Conservation (phyloP, 2,113 vertebrate species). For the Lanius ludovicianus region DNA sequence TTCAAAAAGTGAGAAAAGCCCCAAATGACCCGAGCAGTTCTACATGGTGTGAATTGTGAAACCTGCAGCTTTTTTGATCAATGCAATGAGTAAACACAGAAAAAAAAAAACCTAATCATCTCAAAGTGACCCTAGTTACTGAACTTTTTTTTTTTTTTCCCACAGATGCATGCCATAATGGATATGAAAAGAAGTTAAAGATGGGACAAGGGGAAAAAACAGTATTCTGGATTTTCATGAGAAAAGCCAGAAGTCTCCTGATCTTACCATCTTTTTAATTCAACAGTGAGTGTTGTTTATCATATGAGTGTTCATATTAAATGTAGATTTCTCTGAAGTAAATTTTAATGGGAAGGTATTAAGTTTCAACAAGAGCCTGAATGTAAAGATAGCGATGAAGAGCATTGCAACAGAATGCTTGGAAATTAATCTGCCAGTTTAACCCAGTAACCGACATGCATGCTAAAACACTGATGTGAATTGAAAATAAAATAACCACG, state of each 20-base stretch:
- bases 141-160: background rate
- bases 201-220: background rate
- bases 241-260: background rate
- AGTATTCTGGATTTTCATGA: background rate
- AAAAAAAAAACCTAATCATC: background rate
- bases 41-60: background rate
- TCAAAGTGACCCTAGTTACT: background rate
- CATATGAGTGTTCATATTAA: conserved; percentile 4
- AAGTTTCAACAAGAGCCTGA: conserved; percentile 46
- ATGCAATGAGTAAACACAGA: background rate
- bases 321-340: conserved; percentile 18
- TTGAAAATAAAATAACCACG: conserved; percentile 84
- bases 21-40: background rate
- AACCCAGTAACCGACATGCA: conserved; percentile 75
- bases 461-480: conserved; percentile 80
- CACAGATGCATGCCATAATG: background rate
- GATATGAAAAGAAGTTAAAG: background rate
- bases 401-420: conserved; percentile 63
- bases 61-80: background rate
- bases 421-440: conserved; percentile 80
- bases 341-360: conserved; percentile 52
- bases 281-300: background rate
- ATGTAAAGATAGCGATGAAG: conserved; percentile 62
- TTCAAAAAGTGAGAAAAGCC: background rate
- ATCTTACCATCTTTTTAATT: background rate